phyloP scores from a whole-genome alignment of 2,113 vertebrate species.

The Hystrix brachyura region DNA sequence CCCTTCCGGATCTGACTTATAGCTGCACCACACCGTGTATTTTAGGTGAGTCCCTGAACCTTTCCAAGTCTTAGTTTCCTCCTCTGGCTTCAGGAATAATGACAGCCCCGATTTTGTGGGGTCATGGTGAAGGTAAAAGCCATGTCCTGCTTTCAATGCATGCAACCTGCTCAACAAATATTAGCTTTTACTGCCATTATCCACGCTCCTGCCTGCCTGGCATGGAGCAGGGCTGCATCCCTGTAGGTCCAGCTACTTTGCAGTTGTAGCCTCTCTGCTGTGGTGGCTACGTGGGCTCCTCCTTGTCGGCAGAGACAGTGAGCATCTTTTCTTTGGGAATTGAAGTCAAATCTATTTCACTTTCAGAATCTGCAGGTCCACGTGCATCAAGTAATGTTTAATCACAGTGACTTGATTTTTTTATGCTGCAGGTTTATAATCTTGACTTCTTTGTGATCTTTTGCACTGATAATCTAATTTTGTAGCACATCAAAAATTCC shows the following conservation, averaged over 20 bases:
- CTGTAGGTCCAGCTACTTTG: neutral
- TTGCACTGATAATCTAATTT: neutral
- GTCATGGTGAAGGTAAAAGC: neutral
- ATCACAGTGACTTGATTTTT: neutral
- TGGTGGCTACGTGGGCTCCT: neutral
- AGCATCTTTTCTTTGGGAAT: neutral
- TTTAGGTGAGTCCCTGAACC: neutral
- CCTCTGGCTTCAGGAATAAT: constrained; percentile 5
- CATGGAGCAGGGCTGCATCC: neutral
- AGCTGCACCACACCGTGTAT: neutral
- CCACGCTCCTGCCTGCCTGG: neutral
- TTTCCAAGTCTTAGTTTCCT: neutral
- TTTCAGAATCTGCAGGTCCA: neutral
- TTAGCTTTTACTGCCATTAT: neutral
- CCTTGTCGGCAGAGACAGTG: neutral
- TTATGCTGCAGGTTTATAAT: neutral
- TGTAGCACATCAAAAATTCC: neutral
- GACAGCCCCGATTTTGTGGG: neutral
- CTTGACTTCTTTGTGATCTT: neutral
- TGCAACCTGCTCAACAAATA: neutral
- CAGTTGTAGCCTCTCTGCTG: neutral
- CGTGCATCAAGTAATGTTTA: neutral
- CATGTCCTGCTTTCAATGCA: neutral
- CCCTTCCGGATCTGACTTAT: neutral
- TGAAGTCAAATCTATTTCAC: neutral